Conservation (phyloP, 2,797 vertebrate species). For the Gallinago solitaria region DNA sequence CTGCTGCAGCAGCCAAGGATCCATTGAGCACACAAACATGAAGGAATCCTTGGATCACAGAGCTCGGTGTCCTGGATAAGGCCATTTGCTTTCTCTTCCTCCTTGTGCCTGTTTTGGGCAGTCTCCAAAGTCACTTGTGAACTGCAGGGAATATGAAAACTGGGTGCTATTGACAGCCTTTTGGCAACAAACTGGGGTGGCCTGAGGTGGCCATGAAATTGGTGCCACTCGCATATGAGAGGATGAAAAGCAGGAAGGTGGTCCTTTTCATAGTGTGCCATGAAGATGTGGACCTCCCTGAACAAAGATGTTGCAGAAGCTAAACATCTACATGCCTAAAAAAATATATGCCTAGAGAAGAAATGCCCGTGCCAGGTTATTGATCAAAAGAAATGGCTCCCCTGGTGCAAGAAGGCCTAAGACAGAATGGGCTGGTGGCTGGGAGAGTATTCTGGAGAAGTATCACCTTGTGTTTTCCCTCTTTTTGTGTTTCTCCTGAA, state of each 20-base stretch:
- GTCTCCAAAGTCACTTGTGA: neutral
- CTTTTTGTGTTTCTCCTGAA: neutral
- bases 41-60: neutral
- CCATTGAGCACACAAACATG: neutral
- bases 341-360: neutral
- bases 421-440: neutral
- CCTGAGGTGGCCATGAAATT: neutral
- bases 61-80: neutral
- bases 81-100: neutral
- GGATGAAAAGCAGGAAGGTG: neutral
- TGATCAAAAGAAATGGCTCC: neutral
- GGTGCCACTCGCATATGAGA: fast-evolving
- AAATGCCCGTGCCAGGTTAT: neutral
- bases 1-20: neutral
- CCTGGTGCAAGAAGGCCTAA: neutral
- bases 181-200: neutral
- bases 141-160: neutral
- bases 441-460: neutral
- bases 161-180: neutral
- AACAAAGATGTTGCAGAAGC: neutral
- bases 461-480: neutral
- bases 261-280: neutral
- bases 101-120: neutral
- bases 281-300: neutral
- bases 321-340: neutral